Evolutionary conservation across 2,797 vertebrate species (phyloP), one percentile per base, ranked within the genome.

Genomic region (Alauda arvensis): DNA sequence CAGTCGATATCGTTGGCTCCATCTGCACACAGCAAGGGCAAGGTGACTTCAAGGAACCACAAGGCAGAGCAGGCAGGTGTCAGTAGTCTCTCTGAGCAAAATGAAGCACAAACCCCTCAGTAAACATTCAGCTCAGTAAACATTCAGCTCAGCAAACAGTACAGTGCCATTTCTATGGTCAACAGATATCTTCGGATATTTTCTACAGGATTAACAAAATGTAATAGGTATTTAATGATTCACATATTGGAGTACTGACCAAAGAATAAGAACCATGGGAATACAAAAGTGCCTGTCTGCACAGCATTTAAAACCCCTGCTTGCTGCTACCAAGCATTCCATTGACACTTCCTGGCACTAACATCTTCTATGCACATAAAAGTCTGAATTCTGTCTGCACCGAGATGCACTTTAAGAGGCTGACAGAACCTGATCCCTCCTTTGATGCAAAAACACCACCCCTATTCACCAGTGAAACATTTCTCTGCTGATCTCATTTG

Each of bases 11-110:
- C 4, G 0, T 17, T 14, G 28, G 37, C 31, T 68, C 59, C 21
- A 46, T 63, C 71, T 18, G 21, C 53, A 45, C 0, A 0, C 12
- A 57, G 39, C 25, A 56, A 48, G 34, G 67, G 46, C 33, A 79
- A 87, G 66, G 69, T 68, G 83, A 83, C 59, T 57, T 80, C 83
- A 89, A 80, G 72, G 77, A 77, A 56, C 37, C 77, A 43, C 43
- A 40, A 37, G n/a, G 82, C 67, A 84, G 43, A 68, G 59, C 51
- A 67, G 46, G 45, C 23, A 69, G 52, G 55, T 16, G 20, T 45
- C 55, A 29, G 60, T 1, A 43, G 60, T 25, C 56, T 72, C 63
- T 39, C 31, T 25, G 51, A 57, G 25, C 16, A 91, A 34, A 52
- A 28, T 1, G 3, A 70, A 80, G 61, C 43, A 75, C 25, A 51